Evolutionary conservation across 2,113 vertebrate species (phyloP).

Genomic region (Antechinus flavipes): DNA sequence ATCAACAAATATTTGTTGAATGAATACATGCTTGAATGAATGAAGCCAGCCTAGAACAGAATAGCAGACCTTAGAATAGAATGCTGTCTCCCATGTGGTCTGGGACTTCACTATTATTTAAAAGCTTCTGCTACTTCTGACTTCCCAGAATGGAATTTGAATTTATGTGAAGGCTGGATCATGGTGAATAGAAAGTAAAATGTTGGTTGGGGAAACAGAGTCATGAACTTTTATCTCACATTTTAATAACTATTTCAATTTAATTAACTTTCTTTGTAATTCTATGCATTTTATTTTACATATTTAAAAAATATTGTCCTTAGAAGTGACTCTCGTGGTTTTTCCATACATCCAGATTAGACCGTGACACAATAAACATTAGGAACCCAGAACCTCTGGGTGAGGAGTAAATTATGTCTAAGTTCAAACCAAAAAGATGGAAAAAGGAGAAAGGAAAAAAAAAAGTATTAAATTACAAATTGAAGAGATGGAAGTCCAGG

Average conservation of each 20-base stretch:
- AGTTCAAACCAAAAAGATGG: neutral
- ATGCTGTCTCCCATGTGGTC: neutral
- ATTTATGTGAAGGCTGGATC: neutral
- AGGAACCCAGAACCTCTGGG: neutral
- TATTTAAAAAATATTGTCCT: neutral
- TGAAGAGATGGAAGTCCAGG: neutral
- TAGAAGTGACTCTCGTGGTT: neutral
- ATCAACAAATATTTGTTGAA: neutral
- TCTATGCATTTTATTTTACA: neutral
- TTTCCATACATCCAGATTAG: neutral
- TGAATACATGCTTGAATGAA: neutral
- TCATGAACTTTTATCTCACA: neutral
- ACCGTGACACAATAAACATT: neutral
- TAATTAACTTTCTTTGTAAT: neutral
- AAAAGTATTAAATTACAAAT: neutral
- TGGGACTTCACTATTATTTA: neutral
- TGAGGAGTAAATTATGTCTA: neutral
- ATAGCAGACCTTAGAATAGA: neutral
- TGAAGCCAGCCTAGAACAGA: neutral
- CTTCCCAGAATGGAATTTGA: neutral
- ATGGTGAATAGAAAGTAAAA: neutral
- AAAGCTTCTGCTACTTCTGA: neutral
- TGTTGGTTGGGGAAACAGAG: neutral
- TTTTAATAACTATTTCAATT: neutral
- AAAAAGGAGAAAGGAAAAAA: neutral